Evolutionary conservation across 2,888 invertebrate species (phyloP).

Genomic region (Pollenia griseotomentosa): DNA sequence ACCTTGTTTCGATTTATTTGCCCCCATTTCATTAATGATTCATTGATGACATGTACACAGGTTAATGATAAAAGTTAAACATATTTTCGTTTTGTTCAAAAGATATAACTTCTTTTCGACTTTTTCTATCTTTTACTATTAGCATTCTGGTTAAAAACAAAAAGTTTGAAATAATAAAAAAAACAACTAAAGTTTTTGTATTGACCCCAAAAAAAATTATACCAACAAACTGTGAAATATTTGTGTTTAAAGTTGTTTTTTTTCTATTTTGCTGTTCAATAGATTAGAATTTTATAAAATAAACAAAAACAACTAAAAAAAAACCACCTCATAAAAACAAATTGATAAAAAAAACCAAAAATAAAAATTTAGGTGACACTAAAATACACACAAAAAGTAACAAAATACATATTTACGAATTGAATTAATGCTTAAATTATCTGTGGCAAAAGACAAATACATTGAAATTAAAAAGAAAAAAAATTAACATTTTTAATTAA

Average conservation of each 20-base stretch:
- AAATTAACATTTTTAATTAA: conserved; percentile 66
- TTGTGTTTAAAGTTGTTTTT: conserved; percentile 14
- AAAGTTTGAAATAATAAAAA: conserved; percentile 7
- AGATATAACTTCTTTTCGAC: background rate
- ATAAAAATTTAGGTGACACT: conserved; percentile 50
- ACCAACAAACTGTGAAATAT: conserved; percentile 38
- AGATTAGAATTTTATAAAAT: conserved; percentile 66
- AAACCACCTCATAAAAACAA: conserved; percentile 44
- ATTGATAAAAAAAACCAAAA: conserved; percentile 40
- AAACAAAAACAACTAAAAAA: conserved; percentile 27
- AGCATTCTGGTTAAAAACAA: conserved; percentile 2
- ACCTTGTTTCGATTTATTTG: background rate
- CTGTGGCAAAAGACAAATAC: conserved; percentile 33
- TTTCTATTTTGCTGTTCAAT: conserved; percentile 31
- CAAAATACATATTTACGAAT: conserved; percentile 31
- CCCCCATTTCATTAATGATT: conserved; percentile 43
- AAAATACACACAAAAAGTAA: conserved; percentile 13
- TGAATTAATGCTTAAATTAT: conserved; percentile 51
- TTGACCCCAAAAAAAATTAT: conserved; percentile 57
- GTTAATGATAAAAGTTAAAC: conserved; percentile 38
- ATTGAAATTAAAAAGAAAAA: background rate
- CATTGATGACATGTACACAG: conserved; percentile 42
- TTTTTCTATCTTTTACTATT: conserved; percentile 20
- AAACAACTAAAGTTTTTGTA: conserved; percentile 27
- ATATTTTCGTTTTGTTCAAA: background rate